A percentile compares a stretch with the other conserved stretches of the same genome.
Conservation (phyloP, 2,113 vertebrate species). For the Crotalus helleri region DNA sequence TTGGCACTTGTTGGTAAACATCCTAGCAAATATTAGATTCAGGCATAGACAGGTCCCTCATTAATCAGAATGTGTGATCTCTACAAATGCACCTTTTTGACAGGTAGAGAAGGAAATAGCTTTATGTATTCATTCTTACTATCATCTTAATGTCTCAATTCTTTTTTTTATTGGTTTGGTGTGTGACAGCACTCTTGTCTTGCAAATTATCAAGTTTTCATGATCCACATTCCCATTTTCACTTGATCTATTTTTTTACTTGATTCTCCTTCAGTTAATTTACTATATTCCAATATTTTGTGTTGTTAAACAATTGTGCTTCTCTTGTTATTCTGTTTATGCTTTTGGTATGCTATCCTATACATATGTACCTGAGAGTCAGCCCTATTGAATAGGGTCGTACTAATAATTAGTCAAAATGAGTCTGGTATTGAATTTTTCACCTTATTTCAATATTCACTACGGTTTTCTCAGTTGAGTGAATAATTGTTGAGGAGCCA, state of each 20-base stretch:
- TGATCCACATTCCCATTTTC: neutral
- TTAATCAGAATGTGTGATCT: neutral
- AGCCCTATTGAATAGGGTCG: neutral
- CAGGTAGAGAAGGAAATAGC: neutral
- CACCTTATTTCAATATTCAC: slow-evolving; percentile 35
- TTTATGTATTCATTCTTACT: neutral
- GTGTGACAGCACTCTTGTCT: neutral
- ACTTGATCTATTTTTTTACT: neutral
- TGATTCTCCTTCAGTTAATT: neutral
- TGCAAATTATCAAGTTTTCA: neutral
- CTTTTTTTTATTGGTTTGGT: neutral
- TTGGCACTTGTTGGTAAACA: neutral
- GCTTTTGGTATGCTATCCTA: slow-evolving; percentile 11
- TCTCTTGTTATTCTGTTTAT: slow-evolving; percentile 18
- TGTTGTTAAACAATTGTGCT: neutral
- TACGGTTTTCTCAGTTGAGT: slow-evolving; percentile 36
- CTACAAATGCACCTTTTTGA: neutral
- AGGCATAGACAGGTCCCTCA: neutral
- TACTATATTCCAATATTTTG: neutral
- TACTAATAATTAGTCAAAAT: neutral
- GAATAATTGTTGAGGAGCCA: slow-evolving; percentile 31
- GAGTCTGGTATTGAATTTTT: slow-evolving; percentile 26
- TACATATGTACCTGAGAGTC: neutral
- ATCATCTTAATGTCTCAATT: neutral
- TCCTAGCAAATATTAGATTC: neutral